Conservation (phyloP, 2,113 vertebrate species). For the Stictonetta naevosa region DNA sequence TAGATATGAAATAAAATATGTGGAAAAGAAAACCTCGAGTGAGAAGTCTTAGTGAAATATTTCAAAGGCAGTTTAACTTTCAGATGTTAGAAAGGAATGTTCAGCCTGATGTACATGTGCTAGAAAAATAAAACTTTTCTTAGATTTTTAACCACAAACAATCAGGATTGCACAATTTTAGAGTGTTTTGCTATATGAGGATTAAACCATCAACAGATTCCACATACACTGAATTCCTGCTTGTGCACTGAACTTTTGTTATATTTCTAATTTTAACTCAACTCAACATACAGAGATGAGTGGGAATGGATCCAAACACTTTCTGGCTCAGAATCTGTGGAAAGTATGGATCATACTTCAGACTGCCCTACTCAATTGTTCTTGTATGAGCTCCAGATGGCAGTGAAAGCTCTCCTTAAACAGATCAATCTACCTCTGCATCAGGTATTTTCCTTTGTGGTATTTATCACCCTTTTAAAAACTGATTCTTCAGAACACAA, state of each 20-base stretch:
- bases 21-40: constrained; percentile 37
- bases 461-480: constrained; percentile 59
- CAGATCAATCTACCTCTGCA: constrained; percentile 92
- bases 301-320: constrained; percentile 97
- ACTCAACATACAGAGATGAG: constrained; percentile 89
- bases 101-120: constrained; percentile 18
- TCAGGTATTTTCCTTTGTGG: constrained; percentile 82
- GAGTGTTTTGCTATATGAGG: constrained; percentile 54
- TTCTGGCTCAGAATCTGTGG: constrained; percentile 83
- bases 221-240: constrained; percentile 68
- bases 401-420: constrained; percentile 91
- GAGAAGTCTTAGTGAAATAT: constrained; percentile 47
- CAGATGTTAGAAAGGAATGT: constrained; percentile 39
- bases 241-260: constrained; percentile 79
- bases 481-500: not conserved
- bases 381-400: constrained; percentile 92
- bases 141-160: constrained; percentile 43
- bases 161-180: constrained; percentile 45
- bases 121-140: constrained; percentile 50
- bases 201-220: constrained; percentile 68
- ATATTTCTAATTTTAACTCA: constrained; percentile 84
- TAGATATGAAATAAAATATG: constrained; percentile 5
- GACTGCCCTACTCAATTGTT: constrained; percentile 87
- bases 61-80: constrained; percentile 46
- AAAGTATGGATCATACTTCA: constrained; percentile 81